Conservation (phyloP, 2,113 vertebrate species). For the Leucopternis melanops region DNA sequence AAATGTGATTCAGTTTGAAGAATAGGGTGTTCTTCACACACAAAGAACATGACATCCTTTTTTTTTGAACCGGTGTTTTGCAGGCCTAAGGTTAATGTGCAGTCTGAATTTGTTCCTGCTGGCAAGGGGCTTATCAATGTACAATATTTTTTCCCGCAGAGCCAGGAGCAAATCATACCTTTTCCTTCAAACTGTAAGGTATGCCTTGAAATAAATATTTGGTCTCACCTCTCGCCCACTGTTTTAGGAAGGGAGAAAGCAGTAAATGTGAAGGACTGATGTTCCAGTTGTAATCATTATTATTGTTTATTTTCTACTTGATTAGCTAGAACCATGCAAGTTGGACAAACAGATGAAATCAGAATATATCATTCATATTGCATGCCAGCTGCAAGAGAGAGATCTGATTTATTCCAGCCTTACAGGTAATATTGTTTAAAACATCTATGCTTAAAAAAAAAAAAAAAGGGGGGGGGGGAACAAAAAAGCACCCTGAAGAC, state of each 20-base stretch:
- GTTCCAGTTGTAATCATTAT: background rate
- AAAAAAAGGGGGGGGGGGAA: too few species aligned
- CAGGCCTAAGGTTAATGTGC: background rate
- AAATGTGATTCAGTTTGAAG: slow-evolving; percentile 19
- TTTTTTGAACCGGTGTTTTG: background rate
- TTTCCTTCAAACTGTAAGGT: background rate
- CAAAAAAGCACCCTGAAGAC: background rate
- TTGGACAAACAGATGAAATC: background rate
- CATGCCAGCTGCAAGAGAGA: background rate
- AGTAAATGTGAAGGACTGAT: background rate
- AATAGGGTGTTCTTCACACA: background rate
- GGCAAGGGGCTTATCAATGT: background rate
- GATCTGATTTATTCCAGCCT: background rate
- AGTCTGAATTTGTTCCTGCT: background rate
- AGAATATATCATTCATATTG: background rate
- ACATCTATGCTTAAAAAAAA: background rate
- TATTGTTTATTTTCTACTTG: background rate
- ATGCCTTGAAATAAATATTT: background rate
- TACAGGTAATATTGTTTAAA: background rate
- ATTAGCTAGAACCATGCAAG: background rate
- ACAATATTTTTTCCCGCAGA: background rate
- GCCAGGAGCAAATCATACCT: background rate
- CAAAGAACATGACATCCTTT: background rate
- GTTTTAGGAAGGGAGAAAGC: background rate
- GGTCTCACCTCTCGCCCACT: background rate